phyloP scores from a whole-genome alignment of 2,888 invertebrate genomes.

The Aphidius colemani region DNA sequence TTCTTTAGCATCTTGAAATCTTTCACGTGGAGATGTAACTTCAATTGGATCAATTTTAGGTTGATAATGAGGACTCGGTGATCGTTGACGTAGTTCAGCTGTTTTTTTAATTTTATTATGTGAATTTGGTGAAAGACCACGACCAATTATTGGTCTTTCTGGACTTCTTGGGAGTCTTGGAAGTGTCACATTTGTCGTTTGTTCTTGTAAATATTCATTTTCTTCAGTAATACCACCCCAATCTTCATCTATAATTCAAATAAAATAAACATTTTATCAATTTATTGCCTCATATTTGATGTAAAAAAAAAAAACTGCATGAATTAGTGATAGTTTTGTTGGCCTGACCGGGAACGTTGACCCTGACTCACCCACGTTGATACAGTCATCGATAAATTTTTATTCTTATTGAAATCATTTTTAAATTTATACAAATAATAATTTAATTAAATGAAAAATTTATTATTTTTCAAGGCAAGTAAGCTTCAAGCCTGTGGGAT shows the following conservation, averaged over 20 bases:
- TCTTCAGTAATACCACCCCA: slow-evolving; percentile 63
- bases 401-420: too few relatives aligned
- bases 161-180: slow-evolving; percentile 54
- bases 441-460: too few relatives aligned
- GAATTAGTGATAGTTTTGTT: too few relatives aligned
- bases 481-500: too few relatives aligned
- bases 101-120: slow-evolving; percentile 58
- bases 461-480: too few relatives aligned
- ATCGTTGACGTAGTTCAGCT: slow-evolving; percentile 61
- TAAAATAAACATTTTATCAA: background rate
- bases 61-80: slow-evolving; percentile 61
- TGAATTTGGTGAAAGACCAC: slow-evolving; percentile 46
- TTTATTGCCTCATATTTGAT: background rate
- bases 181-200: slow-evolving; percentile 46
- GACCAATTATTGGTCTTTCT: slow-evolving; percentile 42
- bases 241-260: slow-evolving; percentile 70
- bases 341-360: too few relatives aligned
- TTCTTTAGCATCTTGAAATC: slow-evolving; percentile 85
- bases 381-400: too few relatives aligned
- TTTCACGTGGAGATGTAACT: slow-evolving; percentile 69
- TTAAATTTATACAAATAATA: too few relatives aligned
- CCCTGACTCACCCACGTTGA: too few relatives aligned
- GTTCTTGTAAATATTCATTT: slow-evolving; percentile 49
- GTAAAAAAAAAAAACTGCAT: background rate
- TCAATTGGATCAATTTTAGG: slow-evolving; percentile 54